Evolutionary conservation across 1,140 invertebrate genomes (phyloP).

Genomic region (Trichonephila clavata): DNA sequence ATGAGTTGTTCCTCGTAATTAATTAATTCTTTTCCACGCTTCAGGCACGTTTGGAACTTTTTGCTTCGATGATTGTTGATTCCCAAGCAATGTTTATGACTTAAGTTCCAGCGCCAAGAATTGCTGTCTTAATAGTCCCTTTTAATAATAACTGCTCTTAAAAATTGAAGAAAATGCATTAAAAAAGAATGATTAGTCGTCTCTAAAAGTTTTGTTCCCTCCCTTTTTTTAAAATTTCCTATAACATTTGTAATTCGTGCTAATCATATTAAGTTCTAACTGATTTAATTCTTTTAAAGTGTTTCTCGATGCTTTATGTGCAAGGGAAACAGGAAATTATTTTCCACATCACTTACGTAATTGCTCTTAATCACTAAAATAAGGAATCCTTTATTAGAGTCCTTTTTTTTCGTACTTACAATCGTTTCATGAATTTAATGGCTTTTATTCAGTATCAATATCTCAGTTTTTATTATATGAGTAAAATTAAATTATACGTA

Average conservation of each 20-base stretch:
- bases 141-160: slow-evolving; percentile 40
- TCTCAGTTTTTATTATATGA: background rate
- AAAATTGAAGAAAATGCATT: slow-evolving; percentile 6
- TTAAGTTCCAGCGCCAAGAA: slow-evolving; percentile 10
- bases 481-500: background rate
- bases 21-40: slow-evolving; percentile 40
- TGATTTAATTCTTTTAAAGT: slow-evolving; percentile 37
- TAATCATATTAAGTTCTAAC: slow-evolving; percentile 36
- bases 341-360: slow-evolving; percentile 27
- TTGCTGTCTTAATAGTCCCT: slow-evolving; percentile 15
- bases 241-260: background rate
- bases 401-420: background rate
- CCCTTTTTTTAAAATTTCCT: background rate
- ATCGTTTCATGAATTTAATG: background rate
- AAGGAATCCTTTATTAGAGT: background rate
- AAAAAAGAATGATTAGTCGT: slow-evolving; percentile 41
- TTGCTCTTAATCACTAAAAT: slow-evolving; percentile 25
- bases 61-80: slow-evolving; percentile 48
- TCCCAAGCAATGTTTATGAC: slow-evolving; percentile 46
- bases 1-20: slow-evolving; percentile 65
- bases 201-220: background rate
- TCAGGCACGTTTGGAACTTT: slow-evolving; percentile 24
- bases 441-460: background rate
- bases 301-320: background rate
- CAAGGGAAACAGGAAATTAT: background rate